Evolutionary conservation across 2,113 vertebrate genomes (phyloP).

Genomic region (Prunella fulvescens): DNA sequence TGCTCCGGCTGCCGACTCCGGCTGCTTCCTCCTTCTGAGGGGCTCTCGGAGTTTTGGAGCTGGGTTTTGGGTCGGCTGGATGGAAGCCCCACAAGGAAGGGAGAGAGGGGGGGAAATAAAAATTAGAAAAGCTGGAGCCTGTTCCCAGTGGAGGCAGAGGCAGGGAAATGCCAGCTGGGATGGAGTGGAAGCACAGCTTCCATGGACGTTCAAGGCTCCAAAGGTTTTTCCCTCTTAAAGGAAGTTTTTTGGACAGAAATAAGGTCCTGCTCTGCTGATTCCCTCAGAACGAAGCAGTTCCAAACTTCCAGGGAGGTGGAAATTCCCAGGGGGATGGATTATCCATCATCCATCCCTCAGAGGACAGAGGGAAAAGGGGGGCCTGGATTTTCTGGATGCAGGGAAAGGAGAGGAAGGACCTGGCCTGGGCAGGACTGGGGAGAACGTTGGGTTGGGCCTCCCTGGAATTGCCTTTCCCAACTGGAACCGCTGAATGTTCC

Average conservation of each 20-base stretch:
- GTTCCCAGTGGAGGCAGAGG: not conserved
- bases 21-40: slow-evolving; percentile 26
- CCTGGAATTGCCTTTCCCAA: not conserved
- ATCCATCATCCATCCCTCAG: not conserved
- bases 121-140: not conserved
- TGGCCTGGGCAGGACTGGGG: no score
- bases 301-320: not conserved
- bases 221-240: not conserved
- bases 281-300: not conserved
- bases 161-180: not conserved
- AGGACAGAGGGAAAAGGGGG: not conserved
- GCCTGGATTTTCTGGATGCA: not conserved
- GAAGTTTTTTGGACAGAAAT: not conserved
- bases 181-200: not conserved
- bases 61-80: not conserved
- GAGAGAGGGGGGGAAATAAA: not conserved
- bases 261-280: not conserved
- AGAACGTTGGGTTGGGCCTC: fast-evolving
- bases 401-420: not conserved
- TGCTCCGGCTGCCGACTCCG: slow-evolving; percentile 55
- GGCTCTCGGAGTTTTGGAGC: not conserved
- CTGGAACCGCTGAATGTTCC: not conserved
- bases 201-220: not conserved
- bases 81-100: not conserved
- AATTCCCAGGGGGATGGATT: not conserved